A percentile compares a stretch with the other conserved stretches of the same genome.
Evolutionary conservation across 2,888 invertebrate genomes (phyloP).

Genomic region (Nebria brevicollis): DNA sequence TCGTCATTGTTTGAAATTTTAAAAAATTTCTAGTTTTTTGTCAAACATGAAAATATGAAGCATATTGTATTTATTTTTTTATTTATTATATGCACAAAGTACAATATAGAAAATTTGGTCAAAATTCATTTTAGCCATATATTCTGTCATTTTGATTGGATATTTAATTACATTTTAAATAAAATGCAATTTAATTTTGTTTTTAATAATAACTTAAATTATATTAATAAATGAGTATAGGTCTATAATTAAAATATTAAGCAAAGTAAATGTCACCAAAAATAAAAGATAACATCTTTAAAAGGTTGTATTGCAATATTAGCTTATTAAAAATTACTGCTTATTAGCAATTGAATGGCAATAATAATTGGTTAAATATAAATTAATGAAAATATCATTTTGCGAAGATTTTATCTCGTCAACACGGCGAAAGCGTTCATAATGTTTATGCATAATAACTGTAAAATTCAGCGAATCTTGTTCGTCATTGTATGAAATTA

Average conservation of each 20-base stretch:
- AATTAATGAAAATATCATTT: slow-evolving; percentile 23
- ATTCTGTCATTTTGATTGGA: too few species aligned
- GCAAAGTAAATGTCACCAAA: background rate
- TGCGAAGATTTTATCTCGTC: slow-evolving; percentile 9
- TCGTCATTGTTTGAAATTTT: too few species aligned
- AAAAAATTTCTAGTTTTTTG: too few species aligned
- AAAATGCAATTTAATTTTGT: too few species aligned
- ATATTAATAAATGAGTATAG: background rate
- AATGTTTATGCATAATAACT: slow-evolving; percentile 15
- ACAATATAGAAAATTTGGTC: too few species aligned
- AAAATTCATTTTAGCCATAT: too few species aligned
- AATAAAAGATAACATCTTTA: background rate
- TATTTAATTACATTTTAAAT: too few species aligned
- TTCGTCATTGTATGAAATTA: slow-evolving; percentile 20
- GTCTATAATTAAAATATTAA: background rate
- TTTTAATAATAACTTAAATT: background rate
- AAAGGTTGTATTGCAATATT: background rate
- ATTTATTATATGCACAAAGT: too few species aligned
- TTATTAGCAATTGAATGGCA: slow-evolving; percentile 2
- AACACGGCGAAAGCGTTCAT: slow-evolving; percentile 12
- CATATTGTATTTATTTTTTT: too few species aligned
- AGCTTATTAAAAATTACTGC: background rate
- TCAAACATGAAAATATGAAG: too few species aligned
- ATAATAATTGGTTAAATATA: slow-evolving; percentile 4
- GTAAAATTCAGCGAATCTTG: slow-evolving; percentile 19